These are phyloP conservation scores for Charanyca ferruginea DNA, from an alignment of 2,888 invertebrate genomes.

Conservation along the genomic window DNA sequence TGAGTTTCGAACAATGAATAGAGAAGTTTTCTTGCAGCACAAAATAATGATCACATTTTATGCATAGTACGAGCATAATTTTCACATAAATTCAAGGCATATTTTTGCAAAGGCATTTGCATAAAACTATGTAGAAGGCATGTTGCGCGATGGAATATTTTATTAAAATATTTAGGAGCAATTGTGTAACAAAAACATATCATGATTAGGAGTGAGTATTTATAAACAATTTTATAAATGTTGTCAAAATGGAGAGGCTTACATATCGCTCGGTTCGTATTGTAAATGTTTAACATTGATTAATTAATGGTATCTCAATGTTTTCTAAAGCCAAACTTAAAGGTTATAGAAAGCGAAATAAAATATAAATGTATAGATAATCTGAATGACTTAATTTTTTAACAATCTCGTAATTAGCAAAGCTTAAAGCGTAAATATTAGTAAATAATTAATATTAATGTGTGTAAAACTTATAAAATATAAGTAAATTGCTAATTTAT, in stretches of 20 bases:
- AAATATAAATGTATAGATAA: constrained; percentile 39
- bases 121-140: constrained; percentile 36
- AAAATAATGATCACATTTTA: constrained; percentile 17
- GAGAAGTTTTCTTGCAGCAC: neutral
- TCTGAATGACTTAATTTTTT: constrained; percentile 51
- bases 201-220: constrained; percentile 86
- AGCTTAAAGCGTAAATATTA: constrained; percentile 68
- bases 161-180: constrained; percentile 68
- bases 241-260: constrained; percentile 68
- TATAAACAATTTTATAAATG: constrained; percentile 81
- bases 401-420: constrained; percentile 56
- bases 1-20: neutral
- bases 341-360: constrained; percentile 32
- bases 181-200: constrained; percentile 88
- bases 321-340: constrained; percentile 43
- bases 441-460: constrained; percentile 59
- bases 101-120: constrained; percentile 25
- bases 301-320: constrained; percentile 39
- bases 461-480: constrained; percentile 49
- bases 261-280: constrained; percentile 52
- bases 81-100: constrained; percentile 25
- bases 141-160: constrained; percentile 55
- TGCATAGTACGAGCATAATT: constrained; percentile 31
- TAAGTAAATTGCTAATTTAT: constrained; percentile 42
- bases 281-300: constrained; percentile 47